Conservation (phyloP, 2,888 invertebrate species). For the Polyploca ridens region DNA sequence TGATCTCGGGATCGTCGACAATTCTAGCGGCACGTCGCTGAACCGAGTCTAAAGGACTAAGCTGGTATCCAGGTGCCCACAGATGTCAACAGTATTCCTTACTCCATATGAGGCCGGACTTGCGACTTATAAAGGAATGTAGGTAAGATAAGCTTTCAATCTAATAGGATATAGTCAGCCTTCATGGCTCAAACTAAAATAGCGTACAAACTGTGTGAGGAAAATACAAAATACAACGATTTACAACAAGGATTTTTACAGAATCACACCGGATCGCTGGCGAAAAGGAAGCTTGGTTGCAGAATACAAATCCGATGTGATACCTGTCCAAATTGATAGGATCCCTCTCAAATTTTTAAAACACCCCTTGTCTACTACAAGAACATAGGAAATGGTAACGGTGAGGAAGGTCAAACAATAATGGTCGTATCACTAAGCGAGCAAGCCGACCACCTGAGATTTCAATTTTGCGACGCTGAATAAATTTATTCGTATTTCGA, state of each 20-base stretch:
- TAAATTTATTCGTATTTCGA: conserved; percentile 76
- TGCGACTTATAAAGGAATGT: too few species aligned
- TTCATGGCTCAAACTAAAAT: conserved; percentile 14
- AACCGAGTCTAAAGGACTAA: too few species aligned
- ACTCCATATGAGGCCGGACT: too few species aligned
- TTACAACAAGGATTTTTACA: conserved; percentile 56
- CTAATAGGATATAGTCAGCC: background rate
- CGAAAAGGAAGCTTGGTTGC: conserved; percentile 53
- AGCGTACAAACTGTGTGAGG: conserved; percentile 18
- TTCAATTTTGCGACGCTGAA: conserved; percentile 79
- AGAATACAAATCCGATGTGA: conserved; percentile 72
- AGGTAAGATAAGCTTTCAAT: background rate
- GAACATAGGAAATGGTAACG: conserved; percentile 35
- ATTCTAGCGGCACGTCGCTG: too few species aligned
- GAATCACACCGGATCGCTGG: conserved; percentile 65
- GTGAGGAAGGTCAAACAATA: conserved; percentile 43
- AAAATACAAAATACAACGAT: conserved; percentile 42
- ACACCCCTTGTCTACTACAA: conserved; percentile 34
- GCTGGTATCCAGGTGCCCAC: too few species aligned
- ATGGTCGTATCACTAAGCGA: conserved; percentile 50
- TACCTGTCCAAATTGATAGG: conserved; percentile 51
- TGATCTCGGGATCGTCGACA: too few species aligned
- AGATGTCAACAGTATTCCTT: too few species aligned
- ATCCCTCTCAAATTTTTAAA: conserved; percentile 43
- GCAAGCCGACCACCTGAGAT: conserved; percentile 77